Percentiles rank a stretch among this genome's conserved stretches.
These are phyloP conservation scores for Periphyllus acericola DNA, from an alignment of 2,888 invertebrate genomes.

Conservation along the genomic window DNA sequence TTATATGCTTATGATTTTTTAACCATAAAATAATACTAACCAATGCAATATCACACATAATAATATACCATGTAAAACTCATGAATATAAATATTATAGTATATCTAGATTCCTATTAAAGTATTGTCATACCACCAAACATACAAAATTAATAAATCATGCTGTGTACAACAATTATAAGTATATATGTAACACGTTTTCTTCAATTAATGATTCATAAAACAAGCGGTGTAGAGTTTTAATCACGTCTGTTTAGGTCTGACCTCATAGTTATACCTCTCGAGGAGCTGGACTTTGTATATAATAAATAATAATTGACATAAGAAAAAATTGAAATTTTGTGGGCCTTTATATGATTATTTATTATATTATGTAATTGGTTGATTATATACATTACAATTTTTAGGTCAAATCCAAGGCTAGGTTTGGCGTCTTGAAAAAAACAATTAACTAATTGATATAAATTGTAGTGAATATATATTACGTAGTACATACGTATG, in stretches of 20 bases:
- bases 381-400: not conserved
- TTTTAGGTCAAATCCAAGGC: slow-evolving; percentile 16
- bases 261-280: not conserved
- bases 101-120: not conserved
- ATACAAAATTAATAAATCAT: not conserved
- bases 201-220: not conserved
- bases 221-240: not conserved
- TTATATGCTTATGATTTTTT: too few relatives aligned
- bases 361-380: not conserved
- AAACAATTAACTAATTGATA: not conserved
- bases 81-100: too few relatives aligned
- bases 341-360: too few relatives aligned
- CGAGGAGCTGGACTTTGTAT: not conserved
- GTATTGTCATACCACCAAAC: not conserved
- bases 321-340: not conserved
- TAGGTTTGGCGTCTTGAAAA: not conserved
- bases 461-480: slow-evolving; percentile 2
- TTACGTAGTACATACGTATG: not conserved
- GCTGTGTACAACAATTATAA: not conserved
- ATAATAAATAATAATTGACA: not conserved
- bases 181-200: not conserved
- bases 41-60: too few relatives aligned
- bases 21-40: too few relatives aligned
- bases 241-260: not conserved
- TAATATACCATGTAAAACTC: too few relatives aligned